Percentiles rank a stretch among this genome's conserved stretches.
These are phyloP conservation scores for Oxystoma pomonae DNA, from an alignment of 2,888 invertebrate genomes.

Conservation along the genomic window DNA sequence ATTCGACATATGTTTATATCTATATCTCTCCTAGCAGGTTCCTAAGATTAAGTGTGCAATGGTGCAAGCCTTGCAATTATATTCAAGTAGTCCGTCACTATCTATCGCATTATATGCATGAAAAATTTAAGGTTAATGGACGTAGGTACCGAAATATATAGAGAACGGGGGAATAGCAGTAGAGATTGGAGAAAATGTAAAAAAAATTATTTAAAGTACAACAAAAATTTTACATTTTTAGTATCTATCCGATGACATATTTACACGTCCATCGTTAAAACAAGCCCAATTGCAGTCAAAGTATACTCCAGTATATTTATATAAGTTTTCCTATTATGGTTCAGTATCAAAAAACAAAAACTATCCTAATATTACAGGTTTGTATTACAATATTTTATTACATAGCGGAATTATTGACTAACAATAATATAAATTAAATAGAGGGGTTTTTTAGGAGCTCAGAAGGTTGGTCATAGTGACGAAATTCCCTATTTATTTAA, in stretches of 20 bases:
- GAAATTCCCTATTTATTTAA: background rate
- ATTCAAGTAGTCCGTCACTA: no score
- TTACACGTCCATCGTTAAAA: background rate
- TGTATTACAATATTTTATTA: background rate
- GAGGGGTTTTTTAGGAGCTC: background rate
- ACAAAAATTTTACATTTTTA: background rate
- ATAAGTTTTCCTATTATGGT: background rate
- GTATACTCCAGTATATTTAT: background rate
- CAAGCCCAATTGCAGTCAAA: constrained; percentile 1
- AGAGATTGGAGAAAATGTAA: background rate
- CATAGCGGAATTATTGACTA: no score
- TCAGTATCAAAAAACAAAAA: background rate
- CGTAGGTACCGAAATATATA: no score
- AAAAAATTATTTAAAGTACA: background rate
- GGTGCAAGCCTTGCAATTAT: no score
- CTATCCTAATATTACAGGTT: background rate
- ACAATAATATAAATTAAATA: no score
- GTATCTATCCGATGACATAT: background rate
- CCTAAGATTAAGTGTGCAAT: no score
- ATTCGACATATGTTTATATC: no score
- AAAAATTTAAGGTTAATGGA: no score
- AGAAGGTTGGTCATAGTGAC: background rate
- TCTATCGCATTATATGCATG: no score
- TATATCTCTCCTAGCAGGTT: no score
- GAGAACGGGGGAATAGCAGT: no score